Evolutionary conservation across 2,888 invertebrate genomes (phyloP), one percentile per base, ranked within the genome.

Genomic region (Amphimallon solstitiale): DNA sequence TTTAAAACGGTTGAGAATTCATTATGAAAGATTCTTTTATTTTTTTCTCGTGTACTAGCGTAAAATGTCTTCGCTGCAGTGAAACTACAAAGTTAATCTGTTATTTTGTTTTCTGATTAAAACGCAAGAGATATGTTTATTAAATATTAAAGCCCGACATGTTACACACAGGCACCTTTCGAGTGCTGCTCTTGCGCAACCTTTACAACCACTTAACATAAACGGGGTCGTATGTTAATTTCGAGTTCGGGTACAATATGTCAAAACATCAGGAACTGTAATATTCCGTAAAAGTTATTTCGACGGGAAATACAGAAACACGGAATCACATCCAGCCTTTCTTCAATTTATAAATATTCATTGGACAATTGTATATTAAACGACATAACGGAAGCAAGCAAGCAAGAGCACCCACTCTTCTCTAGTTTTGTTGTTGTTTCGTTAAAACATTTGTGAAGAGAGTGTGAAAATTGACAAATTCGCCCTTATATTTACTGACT

Each of bases 311-410:
- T 37, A 52, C 35, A 17, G 35, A 52, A 37, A 17, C 37, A 52
- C 29, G 5, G 40, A 21, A 38, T 12, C 54, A 14, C 17, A 12
- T 21, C 23, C 54, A 6, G 23, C 40, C 29, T 54, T 54, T 40
- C 54, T 12, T 40, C 38, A 54, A 40, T 54, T 54, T 54, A 54
- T 54, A 54, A 54, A 54, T 54, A 54, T 54, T 54, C 54, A 40
- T 54, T 54, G 54, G 54, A 54, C 38, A 40, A 54, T 54, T 54
- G 54, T 54, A 40, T 54, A 54, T 54, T 54, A 54, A 38, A 54
- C 54, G 54, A 40, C 38, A 54, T 34, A 21, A 19, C n/a, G 19
- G 10, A n/a, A 14, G 17, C 52, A 19, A 10, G 17, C 29, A 29
- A 29, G 29, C 29, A 1, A 29, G 9, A 29, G 5, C 29, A 29